A percentile compares a stretch with the other conserved stretches of the same genome.
Conservation (phyloP, 2,113 vertebrate genomes). For the Puma concolor region DNA sequence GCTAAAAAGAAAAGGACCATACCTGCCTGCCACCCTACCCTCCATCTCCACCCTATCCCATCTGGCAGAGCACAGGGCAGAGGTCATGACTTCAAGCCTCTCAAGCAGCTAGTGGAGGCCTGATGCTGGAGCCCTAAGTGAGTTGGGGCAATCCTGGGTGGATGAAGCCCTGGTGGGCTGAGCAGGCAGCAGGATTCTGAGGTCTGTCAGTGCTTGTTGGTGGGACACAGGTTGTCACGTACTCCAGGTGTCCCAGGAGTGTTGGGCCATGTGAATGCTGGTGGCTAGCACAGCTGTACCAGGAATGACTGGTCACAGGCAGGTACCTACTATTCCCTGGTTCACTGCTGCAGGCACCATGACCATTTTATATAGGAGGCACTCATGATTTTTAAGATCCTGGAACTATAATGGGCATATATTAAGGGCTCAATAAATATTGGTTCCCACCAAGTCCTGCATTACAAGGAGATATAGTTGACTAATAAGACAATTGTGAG, state of each 20-base stretch:
- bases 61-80: not conserved
- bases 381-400: not conserved
- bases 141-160: not conserved
- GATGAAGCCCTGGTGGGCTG: not conserved
- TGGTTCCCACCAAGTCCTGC: not conserved
- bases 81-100: not conserved
- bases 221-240: not conserved
- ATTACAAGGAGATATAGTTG: not conserved
- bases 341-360: not conserved
- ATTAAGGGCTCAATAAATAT: not conserved
- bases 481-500: not conserved
- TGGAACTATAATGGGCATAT: not conserved
- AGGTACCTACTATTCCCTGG: not conserved
- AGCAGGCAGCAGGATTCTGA: not conserved
- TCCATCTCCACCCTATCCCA: not conserved
- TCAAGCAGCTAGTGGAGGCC: not conserved
- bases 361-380: not conserved
- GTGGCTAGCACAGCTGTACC: not conserved
- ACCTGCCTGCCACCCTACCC: not conserved
- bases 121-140: not conserved
- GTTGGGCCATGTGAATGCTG: not conserved
- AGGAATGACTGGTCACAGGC: not conserved
- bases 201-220: not conserved
- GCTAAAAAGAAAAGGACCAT: not conserved
- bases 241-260: not conserved